Base-by-base conservation (phyloP, 2,888 invertebrate genomes). In the Sesia apiformis region DNA sequence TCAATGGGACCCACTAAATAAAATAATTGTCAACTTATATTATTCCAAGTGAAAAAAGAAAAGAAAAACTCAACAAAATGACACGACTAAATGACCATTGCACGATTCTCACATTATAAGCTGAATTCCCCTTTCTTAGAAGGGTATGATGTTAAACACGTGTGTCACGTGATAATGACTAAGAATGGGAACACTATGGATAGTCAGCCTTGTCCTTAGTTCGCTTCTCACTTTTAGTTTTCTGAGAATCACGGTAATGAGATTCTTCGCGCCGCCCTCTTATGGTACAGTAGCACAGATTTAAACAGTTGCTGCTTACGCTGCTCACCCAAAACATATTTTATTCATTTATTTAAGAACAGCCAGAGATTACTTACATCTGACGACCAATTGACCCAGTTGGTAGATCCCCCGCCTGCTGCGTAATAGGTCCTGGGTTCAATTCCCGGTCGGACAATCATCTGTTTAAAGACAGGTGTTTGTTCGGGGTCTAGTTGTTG, bases 221-320 rank as follows among this genome's bases (percentile, higher is more conserved):
- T 75, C 72, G 72, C 83, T 87, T 86, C 86, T 84, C 88, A 86
- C 88, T 83, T 84, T 74, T 73, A 84, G 78, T 81, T 80, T 89
- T 88, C 88, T 67, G 64, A 81, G 88, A 89, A 89, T 64, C 70
- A 64, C 69, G 67, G 84, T 87, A 88, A 88, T 88, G 87, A 87
- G 86, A 79, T 81, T 84, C 50, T 50, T 39, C 6, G 38, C 39
- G 4, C 50, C 38, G 50, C 50, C 46, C 46, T 8, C 8, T 7
- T 46, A 46, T 8, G 23, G 46, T 46, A 46, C 8, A 46, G 46
- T 46, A 8, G 46, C 46, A 8, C 46, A 46, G 46, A n/a, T 7
- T 46, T 23, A 23, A 23, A 23, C 23, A 23, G 23, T 23, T 23
- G 23, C 23, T 23, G 23, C 23, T 23, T 23, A 23, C 23, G 23